Percentiles rank a stretch among this genome's conserved stretches.
These are phyloP conservation scores for Zosterops pallidus DNA, from an alignment of 2,113 vertebrate genomes.

Conservation along the genomic window DNA sequence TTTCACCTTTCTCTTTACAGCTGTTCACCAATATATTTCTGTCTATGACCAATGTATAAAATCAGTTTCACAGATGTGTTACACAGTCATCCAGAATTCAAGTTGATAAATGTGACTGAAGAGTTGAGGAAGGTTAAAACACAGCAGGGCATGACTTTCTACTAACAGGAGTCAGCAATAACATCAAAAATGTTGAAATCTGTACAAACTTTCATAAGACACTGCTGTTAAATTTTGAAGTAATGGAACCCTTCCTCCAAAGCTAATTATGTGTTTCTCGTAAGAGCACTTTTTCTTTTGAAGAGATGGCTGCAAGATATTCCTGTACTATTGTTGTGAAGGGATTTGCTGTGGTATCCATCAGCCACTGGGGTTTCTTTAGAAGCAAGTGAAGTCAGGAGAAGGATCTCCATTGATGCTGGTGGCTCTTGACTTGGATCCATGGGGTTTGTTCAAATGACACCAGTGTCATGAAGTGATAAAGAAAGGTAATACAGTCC, in stretches of 20 bases:
- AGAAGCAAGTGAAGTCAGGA: not conserved
- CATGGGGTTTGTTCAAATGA: not conserved
- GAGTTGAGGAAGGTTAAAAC: not conserved
- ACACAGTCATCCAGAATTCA: not conserved
- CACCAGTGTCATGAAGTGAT: not conserved
- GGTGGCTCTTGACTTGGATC: not conserved
- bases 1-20: not conserved
- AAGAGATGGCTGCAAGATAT: not conserved
- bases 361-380: not conserved
- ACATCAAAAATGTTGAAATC: not conserved
- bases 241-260: not conserved
- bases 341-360: not conserved
- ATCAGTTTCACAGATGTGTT: not conserved
- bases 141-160: not conserved
- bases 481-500: not conserved
- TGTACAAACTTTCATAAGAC: not conserved
- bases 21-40: not conserved
- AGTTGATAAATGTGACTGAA: not conserved
- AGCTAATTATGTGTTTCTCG: not conserved
- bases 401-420: not conserved
- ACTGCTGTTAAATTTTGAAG: not conserved
- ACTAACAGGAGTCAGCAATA: not conserved
- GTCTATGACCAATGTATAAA: not conserved
- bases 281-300: not conserved
- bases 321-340: not conserved